phyloP scores from a whole-genome alignment of 2,797 vertebrate genomes.

The Microctenopoma steveboyesi region DNA sequence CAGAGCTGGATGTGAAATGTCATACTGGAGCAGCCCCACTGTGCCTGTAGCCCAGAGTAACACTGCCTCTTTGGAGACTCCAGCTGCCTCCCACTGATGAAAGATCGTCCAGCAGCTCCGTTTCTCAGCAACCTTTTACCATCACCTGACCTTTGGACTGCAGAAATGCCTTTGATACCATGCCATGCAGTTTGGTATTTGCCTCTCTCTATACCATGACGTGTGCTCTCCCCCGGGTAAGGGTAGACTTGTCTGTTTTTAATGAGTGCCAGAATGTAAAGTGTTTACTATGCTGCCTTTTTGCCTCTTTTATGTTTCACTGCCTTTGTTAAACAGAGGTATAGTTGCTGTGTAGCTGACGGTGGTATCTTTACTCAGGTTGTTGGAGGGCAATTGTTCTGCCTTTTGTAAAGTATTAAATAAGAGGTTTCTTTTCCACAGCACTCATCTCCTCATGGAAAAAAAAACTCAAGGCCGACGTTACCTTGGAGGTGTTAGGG shows the following conservation, averaged over 20 bases:
- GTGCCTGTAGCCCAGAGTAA: constrained; percentile 77
- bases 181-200: constrained; percentile 80
- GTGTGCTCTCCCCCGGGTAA: constrained; percentile 53
- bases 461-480: constrained; percentile 34
- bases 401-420: constrained; percentile 41
- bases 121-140: constrained; percentile 85
- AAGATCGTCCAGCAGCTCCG: constrained; percentile 79
- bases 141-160: constrained; percentile 86
- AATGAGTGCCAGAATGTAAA: constrained; percentile 77
- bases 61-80: constrained; percentile 76
- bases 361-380: constrained; percentile 51
- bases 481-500: constrained; percentile 37
- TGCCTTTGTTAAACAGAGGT: constrained; percentile 57
- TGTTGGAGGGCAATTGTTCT: constrained; percentile 50
- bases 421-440: constrained; percentile 10
- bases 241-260: constrained; percentile 70
- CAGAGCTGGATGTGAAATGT: constrained; percentile 87
- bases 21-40: constrained; percentile 81
- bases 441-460: constrained; percentile 28
- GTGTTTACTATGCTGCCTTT: constrained; percentile 72
- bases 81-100: constrained; percentile 83
- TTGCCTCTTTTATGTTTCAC: constrained; percentile 57
- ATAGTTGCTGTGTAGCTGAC: constrained; percentile 34
- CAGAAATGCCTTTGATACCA: constrained; percentile 82
- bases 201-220: constrained; percentile 70